Evolutionary conservation across 2,113 vertebrate species (phyloP), one percentile per base, ranked within the genome.

Genomic region (Gymnorhina tibicen): DNA sequence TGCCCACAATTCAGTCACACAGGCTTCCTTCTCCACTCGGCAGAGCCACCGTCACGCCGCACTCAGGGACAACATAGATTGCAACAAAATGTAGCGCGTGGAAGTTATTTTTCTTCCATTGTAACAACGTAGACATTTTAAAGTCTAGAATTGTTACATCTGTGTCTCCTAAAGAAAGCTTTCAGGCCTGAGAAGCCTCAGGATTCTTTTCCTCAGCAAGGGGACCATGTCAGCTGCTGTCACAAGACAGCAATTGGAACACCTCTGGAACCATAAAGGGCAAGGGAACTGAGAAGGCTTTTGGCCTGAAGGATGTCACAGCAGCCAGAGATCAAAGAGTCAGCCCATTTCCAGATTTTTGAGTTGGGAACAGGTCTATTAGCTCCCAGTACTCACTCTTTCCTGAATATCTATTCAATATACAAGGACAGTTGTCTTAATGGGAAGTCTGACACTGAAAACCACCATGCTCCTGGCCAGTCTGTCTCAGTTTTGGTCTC

Each of bases 1-100:
- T 53, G 27, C 30, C 3, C 8, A 2, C 0, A 10, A 1, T 15
- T 47, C 52, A 33, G 46, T 5, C 17, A 9, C 62, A 23, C 17
- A 2, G 5, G 4, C 24, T 46, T 23, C 32, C 67, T 16, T 1
- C 8, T 6, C 35, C 1, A 0, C 18, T 6, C 0, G 0, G 2
- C 69, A 81, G 41, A 69, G 16, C 12, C 3, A 23, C 13, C 0
- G 4, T 19, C 80, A 46, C 1, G 7, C 24, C 11, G 15, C 17
- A 3, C 22, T 58, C 15, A 1, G 0, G 6, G 6, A 23, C 35
- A 44, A 23, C 6, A 39, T 1, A 7, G 15, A 30, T 0, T n/a
- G 30, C 67, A 59, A 49, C 59, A 21, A 62, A 73, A 21, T 14
- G 39, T 4, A 69, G 16, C 1, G 6, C 1, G 19, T 14, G 52